Evolutionary conservation across 1,140 invertebrate genomes (phyloP).

Genomic region (Scylla paramamosain): DNA sequence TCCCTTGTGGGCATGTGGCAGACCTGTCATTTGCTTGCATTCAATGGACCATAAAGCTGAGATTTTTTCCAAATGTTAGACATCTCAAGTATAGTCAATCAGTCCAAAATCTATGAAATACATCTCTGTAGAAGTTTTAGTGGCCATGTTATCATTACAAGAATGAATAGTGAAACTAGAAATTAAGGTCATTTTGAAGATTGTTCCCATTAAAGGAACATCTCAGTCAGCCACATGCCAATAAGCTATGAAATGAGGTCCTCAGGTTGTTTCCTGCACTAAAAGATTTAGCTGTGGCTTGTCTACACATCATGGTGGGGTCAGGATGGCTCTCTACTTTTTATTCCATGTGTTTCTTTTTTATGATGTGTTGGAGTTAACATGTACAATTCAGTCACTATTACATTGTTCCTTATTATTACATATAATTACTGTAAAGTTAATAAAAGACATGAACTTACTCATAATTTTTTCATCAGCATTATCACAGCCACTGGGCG

Average conservation of each 20-base stretch:
- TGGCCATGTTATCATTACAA: background rate
- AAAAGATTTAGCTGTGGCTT: background rate
- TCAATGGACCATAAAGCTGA: background rate
- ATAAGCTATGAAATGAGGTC: slow-evolving; percentile 31
- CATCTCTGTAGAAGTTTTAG: background rate
- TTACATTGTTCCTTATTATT: slow-evolving; percentile 61
- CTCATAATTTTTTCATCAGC: background rate
- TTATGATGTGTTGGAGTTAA: slow-evolving; percentile 35
- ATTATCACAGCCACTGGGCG: no score
- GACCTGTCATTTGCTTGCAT: background rate
- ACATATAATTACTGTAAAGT: slow-evolving; percentile 56
- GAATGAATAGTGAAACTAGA: background rate
- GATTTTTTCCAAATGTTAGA: no score
- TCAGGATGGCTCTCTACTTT: slow-evolving; percentile 51
- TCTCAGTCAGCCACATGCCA: slow-evolving; percentile 5
- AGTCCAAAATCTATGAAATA: background rate
- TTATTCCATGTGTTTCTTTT: slow-evolving; percentile 37
- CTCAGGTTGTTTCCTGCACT: slow-evolving; percentile 51
- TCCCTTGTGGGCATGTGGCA: slow-evolving; percentile 44
- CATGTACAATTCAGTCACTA: slow-evolving; percentile 61
- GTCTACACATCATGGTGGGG: slow-evolving; percentile 30
- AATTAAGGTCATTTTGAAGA: background rate
- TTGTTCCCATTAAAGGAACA: background rate
- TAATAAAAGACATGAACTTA: slow-evolving; percentile 64
- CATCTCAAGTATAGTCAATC: background rate